Conservation (phyloP, 2,888 invertebrate genomes). For the Amitus sp. region DNA sequence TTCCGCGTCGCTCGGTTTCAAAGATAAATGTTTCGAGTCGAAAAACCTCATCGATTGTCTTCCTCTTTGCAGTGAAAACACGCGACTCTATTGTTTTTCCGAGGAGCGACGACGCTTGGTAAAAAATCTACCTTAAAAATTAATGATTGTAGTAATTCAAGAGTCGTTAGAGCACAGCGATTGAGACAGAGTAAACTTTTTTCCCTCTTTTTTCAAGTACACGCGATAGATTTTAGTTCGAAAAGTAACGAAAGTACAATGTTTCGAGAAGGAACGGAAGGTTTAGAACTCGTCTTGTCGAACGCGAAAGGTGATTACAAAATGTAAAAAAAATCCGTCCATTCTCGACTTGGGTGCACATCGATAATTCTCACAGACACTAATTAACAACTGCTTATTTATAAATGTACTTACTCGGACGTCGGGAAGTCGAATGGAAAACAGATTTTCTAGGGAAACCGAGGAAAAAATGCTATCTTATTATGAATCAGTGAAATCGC, state of each 20-base stretch:
- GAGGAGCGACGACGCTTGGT: slow-evolving; percentile 25
- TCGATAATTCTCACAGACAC: slow-evolving; percentile 6
- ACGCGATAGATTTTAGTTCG: not conserved
- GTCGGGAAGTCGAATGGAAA: not conserved
- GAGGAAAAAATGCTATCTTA: not conserved
- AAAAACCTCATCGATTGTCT: slow-evolving; percentile 23
- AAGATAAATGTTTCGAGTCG: not conserved
- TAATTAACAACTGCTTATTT: slow-evolving; percentile 10
- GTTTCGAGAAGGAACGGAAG: not conserved
- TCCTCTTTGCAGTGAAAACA: slow-evolving; percentile 10
- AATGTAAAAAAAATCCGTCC: slow-evolving; percentile 5
- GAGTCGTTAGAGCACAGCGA: slow-evolving; percentile 45
- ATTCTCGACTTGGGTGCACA: slow-evolving; percentile 5
- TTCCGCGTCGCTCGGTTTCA: not conserved
- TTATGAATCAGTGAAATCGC: too few relatives aligned
- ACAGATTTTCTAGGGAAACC: not conserved
- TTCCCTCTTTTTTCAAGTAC: not conserved
- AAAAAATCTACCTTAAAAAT: slow-evolving; percentile 58
- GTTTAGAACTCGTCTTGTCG: not conserved
- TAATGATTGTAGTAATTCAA: slow-evolving; percentile 57
- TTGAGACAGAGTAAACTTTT: slow-evolving; percentile 42
- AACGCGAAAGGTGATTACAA: slow-evolving; percentile 1
- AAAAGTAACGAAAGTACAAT: not conserved
- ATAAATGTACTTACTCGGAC: not conserved
- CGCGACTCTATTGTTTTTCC: not conserved